Percentiles rank a stretch among this genome's conserved stretches.
These are phyloP conservation scores for Cromileptes altivelis DNA, from an alignment of 2,113 vertebrate genomes.

Conservation along the genomic window DNA sequence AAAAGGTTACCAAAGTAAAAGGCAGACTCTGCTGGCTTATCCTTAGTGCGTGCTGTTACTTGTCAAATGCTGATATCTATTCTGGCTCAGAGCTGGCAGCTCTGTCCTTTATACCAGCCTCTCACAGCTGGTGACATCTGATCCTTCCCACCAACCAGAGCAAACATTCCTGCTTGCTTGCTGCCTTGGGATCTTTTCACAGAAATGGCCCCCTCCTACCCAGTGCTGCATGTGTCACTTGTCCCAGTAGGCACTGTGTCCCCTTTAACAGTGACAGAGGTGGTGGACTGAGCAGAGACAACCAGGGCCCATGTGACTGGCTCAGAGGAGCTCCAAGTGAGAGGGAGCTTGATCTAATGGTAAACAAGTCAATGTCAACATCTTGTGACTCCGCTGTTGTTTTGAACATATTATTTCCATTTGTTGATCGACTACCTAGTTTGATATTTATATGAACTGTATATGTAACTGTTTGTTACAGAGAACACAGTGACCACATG, in stretches of 20 bases:
- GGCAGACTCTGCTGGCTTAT: background rate
- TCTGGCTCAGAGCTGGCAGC: constrained; percentile 67
- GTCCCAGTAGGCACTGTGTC: constrained; percentile 63
- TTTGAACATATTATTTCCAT: constrained; percentile 26
- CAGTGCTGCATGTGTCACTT: constrained; percentile 69
- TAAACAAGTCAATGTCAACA: constrained; percentile 75
- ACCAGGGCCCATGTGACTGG: constrained; percentile 78
- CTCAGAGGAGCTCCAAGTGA: constrained; percentile 9
- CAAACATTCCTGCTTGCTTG: constrained; percentile 80
- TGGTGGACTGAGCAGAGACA: constrained; percentile 58
- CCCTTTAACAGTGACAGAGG: constrained; percentile 41
- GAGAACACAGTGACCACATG: background rate
- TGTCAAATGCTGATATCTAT: constrained; percentile 61
- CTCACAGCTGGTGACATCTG: constrained; percentile 76
- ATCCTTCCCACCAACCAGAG: constrained; percentile 68
- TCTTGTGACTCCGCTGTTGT: constrained; percentile 19
- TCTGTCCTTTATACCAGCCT: constrained; percentile 81
- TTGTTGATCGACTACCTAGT: background rate
- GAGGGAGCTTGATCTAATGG: background rate
- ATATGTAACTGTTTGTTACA: background rate
- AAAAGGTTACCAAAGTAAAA: background rate
- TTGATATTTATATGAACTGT: background rate
- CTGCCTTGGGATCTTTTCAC: constrained; percentile 78
- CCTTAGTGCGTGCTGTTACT: constrained; percentile 25
- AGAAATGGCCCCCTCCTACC: constrained; percentile 72